A percentile compares a stretch with the other conserved stretches of the same genome.
Evolutionary conservation across 2,113 vertebrate genomes (phyloP).

Genomic region (Alaudala cheleensis): DNA sequence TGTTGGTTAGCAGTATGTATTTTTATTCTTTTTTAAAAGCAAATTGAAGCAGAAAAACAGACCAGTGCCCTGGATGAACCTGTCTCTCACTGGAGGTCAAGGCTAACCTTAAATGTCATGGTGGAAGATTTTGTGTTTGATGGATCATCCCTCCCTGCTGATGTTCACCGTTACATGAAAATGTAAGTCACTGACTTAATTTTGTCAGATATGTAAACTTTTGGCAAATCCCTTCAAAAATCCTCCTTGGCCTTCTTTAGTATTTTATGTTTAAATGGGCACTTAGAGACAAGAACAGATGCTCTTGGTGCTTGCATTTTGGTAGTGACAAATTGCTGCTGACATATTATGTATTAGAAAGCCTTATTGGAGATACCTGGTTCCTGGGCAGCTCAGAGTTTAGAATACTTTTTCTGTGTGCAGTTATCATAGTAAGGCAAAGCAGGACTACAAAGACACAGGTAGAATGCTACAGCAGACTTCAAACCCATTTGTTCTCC

Average conservation of each 20-base stretch:
- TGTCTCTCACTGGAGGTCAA: constrained; percentile 92
- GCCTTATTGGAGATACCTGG: neutral
- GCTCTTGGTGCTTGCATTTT: neutral
- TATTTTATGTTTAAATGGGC: neutral
- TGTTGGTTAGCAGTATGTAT: neutral
- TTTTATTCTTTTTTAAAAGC: constrained; percentile 46
- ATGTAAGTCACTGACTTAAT: constrained; percentile 71
- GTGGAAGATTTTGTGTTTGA: constrained; percentile 92
- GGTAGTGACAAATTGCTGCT: neutral
- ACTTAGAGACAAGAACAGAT: neutral
- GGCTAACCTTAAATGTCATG: constrained; percentile 91
- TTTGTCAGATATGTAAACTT: neutral
- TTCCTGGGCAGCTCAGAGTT: neutral
- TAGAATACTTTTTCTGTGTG: neutral
- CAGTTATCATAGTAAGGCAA: neutral
- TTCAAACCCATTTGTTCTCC: neutral
- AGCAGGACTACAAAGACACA: neutral
- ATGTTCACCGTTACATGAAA: constrained; percentile 94
- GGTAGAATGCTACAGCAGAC: neutral
- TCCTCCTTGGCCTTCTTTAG: neutral
- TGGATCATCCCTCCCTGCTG: constrained; percentile 87
- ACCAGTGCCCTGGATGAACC: constrained; percentile 79
- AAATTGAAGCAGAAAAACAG: constrained; percentile 75
- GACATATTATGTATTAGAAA: neutral
- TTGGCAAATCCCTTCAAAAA: neutral